Conservation (phyloP, 2,113 vertebrate species). For the Uropsilus gracilis region DNA sequence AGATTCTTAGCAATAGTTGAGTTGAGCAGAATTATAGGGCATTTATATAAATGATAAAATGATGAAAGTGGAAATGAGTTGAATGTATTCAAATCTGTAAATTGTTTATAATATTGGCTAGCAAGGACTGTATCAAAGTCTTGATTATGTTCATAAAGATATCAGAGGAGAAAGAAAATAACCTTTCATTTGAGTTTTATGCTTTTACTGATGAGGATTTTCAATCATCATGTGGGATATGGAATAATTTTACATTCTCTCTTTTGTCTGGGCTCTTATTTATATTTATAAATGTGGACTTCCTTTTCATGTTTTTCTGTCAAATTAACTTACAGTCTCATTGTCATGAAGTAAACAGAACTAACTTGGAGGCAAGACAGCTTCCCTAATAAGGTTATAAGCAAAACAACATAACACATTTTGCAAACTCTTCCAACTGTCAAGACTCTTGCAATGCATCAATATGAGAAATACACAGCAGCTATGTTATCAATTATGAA, state of each 20-base stretch:
- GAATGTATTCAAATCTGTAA: slow-evolving; percentile 30
- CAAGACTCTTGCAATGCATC: slow-evolving; percentile 38
- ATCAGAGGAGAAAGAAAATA: slow-evolving; percentile 69
- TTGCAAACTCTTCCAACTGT: slow-evolving; percentile 63
- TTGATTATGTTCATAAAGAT: slow-evolving; percentile 64
- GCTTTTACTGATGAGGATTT: slow-evolving; percentile 49
- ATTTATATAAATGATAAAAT: slow-evolving; percentile 72
- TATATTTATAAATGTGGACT: slow-evolving; percentile 70
- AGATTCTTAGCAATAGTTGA: slow-evolving; percentile 63
- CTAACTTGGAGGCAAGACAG: slow-evolving; percentile 59
- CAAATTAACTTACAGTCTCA: slow-evolving; percentile 65
- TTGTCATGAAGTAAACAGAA: slow-evolving; percentile 63
- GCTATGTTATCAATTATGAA: slow-evolving; percentile 72
- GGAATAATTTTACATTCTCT: slow-evolving; percentile 64
- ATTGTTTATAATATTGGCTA: slow-evolving; percentile 58
- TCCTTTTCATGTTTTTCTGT: slow-evolving; percentile 60
- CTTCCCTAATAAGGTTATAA: slow-evolving; percentile 63
- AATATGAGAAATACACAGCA: slow-evolving; percentile 46
- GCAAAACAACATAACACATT: slow-evolving; percentile 58
- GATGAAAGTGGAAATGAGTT: slow-evolving; percentile 59
- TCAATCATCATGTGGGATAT: slow-evolving; percentile 67
- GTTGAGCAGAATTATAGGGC: slow-evolving; percentile 15
- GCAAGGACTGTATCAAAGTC: slow-evolving; percentile 47
- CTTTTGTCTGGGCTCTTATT: slow-evolving; percentile 54
- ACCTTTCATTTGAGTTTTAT: slow-evolving; percentile 54